Evolutionary conservation across 2,113 vertebrate genomes (phyloP).

Genomic region (Numenius arquata): DNA sequence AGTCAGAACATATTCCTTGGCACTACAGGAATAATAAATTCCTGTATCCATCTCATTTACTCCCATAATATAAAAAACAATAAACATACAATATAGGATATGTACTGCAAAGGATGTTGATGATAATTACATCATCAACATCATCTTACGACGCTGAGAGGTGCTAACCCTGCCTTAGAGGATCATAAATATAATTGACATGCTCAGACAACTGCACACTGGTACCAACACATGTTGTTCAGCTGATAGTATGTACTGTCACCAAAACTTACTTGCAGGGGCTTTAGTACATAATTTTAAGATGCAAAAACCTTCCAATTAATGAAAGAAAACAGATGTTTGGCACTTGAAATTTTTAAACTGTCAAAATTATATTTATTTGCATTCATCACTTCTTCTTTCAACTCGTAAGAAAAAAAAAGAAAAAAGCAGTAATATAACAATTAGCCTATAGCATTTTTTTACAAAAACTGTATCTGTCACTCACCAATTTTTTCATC

Average conservation of each 20-base stretch:
- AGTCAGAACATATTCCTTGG: background rate
- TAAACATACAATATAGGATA: background rate
- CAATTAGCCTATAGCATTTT: background rate
- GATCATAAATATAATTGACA: background rate
- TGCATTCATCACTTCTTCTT: background rate
- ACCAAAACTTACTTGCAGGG: background rate
- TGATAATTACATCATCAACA: background rate
- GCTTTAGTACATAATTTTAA: background rate
- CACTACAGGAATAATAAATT: background rate
- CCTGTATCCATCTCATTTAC: background rate
- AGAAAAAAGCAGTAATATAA: background rate
- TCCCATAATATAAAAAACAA: background rate
- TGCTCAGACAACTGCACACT: background rate
- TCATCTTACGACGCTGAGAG: background rate
- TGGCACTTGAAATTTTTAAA: background rate
- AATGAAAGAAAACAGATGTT: background rate
- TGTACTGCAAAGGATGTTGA: background rate
- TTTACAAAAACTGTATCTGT: background rate
- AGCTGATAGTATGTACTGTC: background rate
- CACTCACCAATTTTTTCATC: slow-evolving; percentile 79
- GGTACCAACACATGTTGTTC: background rate
- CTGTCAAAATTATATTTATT: background rate
- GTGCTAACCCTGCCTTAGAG: background rate
- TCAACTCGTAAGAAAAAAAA: background rate
- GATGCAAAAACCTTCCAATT: background rate